phyloP scores from a whole-genome alignment of 2,113 vertebrate species.

The Malurus melanocephalus region DNA sequence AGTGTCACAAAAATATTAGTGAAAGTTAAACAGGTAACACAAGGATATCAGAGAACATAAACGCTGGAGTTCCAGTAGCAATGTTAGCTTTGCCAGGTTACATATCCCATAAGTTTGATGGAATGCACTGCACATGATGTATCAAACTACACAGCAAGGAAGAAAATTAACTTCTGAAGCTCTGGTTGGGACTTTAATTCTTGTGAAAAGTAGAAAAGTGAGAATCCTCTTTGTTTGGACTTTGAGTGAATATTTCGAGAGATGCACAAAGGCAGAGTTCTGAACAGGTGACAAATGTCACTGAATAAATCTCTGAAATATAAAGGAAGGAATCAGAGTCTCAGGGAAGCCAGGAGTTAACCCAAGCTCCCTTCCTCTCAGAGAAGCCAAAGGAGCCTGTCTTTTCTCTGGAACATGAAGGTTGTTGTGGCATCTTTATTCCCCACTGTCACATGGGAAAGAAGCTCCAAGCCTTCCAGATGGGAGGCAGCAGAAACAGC shows the following conservation, averaged over 20 bases:
- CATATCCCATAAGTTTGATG: background rate
- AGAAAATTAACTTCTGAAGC: constrained; percentile 37
- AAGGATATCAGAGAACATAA: constrained; percentile 22
- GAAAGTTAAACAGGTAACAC: constrained; percentile 47
- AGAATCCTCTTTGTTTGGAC: background rate
- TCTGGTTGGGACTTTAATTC: background rate
- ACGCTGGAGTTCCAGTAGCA: constrained; percentile 18
- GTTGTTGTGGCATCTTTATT: constrained; percentile 21
- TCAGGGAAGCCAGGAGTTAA: background rate
- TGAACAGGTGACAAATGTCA: background rate
- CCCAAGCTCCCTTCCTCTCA: background rate
- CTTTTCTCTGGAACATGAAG: background rate
- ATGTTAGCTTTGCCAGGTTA: constrained; percentile 12
- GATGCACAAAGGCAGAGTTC: background rate
- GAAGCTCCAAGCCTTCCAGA: background rate
- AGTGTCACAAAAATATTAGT: constrained; percentile 24
- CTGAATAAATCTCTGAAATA: background rate
- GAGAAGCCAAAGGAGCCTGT: background rate
- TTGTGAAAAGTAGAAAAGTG: background rate
- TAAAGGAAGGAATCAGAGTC: background rate
- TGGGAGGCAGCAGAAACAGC: background rate
- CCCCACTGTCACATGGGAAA: background rate
- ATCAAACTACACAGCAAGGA: background rate
- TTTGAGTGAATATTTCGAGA: background rate
- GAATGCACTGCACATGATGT: background rate